Evolutionary conservation across 2,797 vertebrate species (phyloP).

Genomic region (Chrysocyon brachyurus): DNA sequence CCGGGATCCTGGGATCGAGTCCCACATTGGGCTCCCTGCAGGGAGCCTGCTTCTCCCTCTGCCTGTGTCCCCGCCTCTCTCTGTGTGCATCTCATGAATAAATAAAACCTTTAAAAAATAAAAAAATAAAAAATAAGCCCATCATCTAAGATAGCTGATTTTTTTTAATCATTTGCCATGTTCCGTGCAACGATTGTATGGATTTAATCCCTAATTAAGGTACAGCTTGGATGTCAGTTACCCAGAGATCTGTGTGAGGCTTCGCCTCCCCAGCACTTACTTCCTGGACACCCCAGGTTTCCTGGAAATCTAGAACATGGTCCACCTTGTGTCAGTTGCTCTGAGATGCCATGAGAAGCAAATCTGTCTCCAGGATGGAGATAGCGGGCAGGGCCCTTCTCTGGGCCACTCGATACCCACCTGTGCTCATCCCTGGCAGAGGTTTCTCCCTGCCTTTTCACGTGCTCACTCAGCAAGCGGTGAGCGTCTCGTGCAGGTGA

Average conservation of each 20-base stretch:
- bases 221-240: background rate
- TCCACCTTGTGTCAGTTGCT: background rate
- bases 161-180: background rate
- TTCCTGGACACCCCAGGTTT: background rate
- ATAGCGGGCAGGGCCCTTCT: background rate
- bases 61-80: no score
- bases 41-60: no score
- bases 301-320: background rate
- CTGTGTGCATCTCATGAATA: no score
- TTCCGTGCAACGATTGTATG: background rate
- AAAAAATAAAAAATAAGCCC: background rate
- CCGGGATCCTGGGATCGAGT: no score
- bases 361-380: background rate
- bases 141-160: background rate
- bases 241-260: background rate
- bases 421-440: background rate
- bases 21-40: no score
- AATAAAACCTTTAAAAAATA: no score
- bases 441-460: background rate
- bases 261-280: background rate
- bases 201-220: background rate
- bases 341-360: background rate
- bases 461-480: background rate
- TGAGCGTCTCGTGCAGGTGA: rapidly evolving
- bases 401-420: background rate